Percentiles rank a stretch among this genome's conserved stretches.
Conservation (phyloP, 2,888 invertebrate genomes). For the Nephrotoma guestfalica region DNA sequence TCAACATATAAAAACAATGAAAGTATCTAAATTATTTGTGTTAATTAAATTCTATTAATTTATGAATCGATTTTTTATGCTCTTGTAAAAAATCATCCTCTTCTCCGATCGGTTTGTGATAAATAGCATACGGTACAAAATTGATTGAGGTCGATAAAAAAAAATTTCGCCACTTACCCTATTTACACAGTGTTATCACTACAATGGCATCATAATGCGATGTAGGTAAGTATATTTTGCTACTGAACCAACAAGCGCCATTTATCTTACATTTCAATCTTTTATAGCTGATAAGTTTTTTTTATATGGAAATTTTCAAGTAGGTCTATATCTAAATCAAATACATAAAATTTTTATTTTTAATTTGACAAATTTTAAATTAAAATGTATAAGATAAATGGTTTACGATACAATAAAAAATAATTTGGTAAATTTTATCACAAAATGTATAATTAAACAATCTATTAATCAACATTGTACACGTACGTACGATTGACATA, state of each 20-base stretch:
- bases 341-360: too few species aligned
- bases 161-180: background rate
- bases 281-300: background rate
- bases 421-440: background rate
- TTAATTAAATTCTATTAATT: too few species aligned
- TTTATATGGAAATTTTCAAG: background rate
- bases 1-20: too few species aligned
- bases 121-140: too few species aligned
- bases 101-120: too few species aligned
- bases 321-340: too few species aligned
- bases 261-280: background rate
- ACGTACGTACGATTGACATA: background rate
- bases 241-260: background rate
- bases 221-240: background rate
- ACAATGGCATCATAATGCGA: background rate
- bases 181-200: background rate
- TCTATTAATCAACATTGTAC: background rate
- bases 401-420: background rate
- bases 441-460: background rate
- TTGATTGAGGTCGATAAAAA: too few species aligned
- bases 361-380: background rate
- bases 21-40: too few species aligned
- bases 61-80: too few species aligned
- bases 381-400: background rate
- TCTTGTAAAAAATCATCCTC: too few species aligned